Evolutionary conservation across 2,797 vertebrate species (phyloP).

Genomic region (Liparis tanakae): DNA sequence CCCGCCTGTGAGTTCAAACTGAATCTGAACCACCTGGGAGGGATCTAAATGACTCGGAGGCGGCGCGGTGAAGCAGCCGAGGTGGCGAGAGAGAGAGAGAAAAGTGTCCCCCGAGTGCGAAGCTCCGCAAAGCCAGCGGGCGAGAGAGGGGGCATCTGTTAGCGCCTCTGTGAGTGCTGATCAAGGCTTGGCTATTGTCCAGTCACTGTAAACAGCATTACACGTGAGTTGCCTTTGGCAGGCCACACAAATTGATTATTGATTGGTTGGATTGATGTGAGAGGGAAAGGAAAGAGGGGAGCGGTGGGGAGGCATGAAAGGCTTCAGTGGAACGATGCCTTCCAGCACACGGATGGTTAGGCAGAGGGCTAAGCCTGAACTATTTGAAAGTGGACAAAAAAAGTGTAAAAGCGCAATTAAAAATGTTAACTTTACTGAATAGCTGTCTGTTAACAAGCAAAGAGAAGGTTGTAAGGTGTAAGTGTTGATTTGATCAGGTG

Average conservation of each 20-base stretch:
- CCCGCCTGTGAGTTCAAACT: conserved; percentile 87
- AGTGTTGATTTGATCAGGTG: neutral
- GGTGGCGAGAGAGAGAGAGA: conserved; percentile 17
- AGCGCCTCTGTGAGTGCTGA: conserved; percentile 44
- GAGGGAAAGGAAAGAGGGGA: neutral
- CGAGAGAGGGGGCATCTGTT: conserved; percentile 28
- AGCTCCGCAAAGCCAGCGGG: conserved; percentile 45
- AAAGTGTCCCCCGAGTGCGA: conserved; percentile 23
- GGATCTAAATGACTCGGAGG: conserved; percentile 85
- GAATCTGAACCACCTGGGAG: conserved; percentile 88
- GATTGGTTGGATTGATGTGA: conserved; percentile 40
- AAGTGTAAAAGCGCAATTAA: neutral
- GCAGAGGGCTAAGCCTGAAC: neutral
- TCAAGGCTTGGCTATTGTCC: conserved; percentile 63
- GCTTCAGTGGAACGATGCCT: neutral
- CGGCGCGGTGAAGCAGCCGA: conserved; percentile 45
- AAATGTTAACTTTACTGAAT: neutral
- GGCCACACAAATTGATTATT: conserved; percentile 64
- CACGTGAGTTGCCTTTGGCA: conserved; percentile 68
- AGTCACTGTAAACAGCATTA: conserved; percentile 55
- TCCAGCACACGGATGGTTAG: neutral
- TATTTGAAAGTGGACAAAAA: neutral
- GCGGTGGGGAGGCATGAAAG: conserved; percentile 14
- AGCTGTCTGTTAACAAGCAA: neutral
- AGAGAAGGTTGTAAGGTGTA: neutral